Base-by-base conservation (phyloP, 2,797 vertebrate genomes). In the Pipistrellus nathusii region DNA sequence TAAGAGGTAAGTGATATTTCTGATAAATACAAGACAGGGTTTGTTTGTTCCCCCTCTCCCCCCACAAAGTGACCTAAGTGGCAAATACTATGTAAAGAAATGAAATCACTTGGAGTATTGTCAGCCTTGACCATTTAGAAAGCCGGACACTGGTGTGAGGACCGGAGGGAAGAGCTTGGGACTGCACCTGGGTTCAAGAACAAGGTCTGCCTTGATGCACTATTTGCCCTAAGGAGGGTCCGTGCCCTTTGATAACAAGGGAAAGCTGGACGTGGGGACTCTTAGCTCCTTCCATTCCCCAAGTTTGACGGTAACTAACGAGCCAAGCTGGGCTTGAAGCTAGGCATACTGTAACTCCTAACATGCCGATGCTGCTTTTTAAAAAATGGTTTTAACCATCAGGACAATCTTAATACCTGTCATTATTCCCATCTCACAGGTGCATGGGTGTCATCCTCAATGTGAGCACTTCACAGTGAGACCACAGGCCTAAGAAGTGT, bases 1-100 rank as follows among this genome's bases (percentile, higher is more conserved):
- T 85, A 77, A 94, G 86, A 95, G 64, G 18, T 80, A 71, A 30
- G 3, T 88, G 59, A 69, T 38, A 88, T 77, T 91, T 96, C 89
- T 81, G 77, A 73, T 27, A 73, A 30, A 38, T 71, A 77, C 8
- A 83, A 76, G 64, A 91, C 38, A 48, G 51, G 73, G 30, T 68
- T 66, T 66, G 17, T 48, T 48, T 48, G 15, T 32, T 20, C 3
- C 11, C 2, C 57, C 57, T 8, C 53, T 8, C 44, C 9, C 44
- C 9, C 44, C 41, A 38, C 3, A 12, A 82, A 90, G 55, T 78
- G 38, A 44, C 15, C 69, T 73, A 90, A 94, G 71, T 78, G 20
- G 64, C 57, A 80, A 30, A 78, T 59, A 59, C 25, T 25, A 84
- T 5, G 25, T 71, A 89, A 81, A 91, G 41, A 96, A 90, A 94